A percentile compares a stretch with the other conserved stretches of the same genome.
phyloP scores from a whole-genome alignment of 2,113 vertebrate genomes.

The Ceratotherium simum region DNA sequence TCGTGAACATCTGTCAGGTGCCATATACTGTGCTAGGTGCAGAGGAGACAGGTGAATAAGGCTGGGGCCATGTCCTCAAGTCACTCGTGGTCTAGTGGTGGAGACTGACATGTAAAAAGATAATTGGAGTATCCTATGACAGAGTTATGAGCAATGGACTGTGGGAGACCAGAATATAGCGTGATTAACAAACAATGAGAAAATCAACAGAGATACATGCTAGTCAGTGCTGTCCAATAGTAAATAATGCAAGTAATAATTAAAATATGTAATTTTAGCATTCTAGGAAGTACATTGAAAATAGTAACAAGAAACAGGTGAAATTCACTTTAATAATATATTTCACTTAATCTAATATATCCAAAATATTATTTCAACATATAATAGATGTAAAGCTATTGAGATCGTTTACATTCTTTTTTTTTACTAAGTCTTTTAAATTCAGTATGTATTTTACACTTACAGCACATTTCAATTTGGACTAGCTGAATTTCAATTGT shows the following conservation, averaged over 20 bases:
- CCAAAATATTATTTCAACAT: constrained; percentile 2
- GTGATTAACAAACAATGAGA: background rate
- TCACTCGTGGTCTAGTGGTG: background rate
- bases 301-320: background rate
- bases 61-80: fast-evolving
- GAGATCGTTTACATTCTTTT: background rate
- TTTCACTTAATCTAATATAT: background rate
- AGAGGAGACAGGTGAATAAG: background rate
- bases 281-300: constrained; percentile 30
- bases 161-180: background rate
- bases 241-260: background rate
- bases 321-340: background rate
- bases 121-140: background rate
- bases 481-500: background rate
- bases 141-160: background rate
- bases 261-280: constrained; percentile 10
- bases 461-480: background rate
- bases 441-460: background rate
- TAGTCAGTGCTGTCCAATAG: background rate
- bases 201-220: background rate
- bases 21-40: background rate
- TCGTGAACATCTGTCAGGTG: background rate
- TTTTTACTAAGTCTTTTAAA: background rate
- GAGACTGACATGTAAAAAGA: background rate
- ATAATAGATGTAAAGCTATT: background rate